Evolutionary conservation across 2,113 vertebrate species (phyloP).

Genomic region (Macquaria australasica): DNA sequence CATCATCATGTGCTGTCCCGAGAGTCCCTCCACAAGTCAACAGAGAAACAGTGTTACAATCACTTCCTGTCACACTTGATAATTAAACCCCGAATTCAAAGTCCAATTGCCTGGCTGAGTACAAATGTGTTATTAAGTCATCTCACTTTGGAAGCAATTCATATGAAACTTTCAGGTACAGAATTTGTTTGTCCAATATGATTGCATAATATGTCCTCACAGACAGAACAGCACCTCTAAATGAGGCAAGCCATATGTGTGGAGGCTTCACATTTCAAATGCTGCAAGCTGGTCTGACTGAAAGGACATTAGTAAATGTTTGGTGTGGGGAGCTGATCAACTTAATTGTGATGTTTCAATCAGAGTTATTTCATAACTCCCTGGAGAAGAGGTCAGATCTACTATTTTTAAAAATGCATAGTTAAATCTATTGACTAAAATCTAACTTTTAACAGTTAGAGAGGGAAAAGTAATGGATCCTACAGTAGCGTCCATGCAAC

Average conservation of each 20-base stretch:
- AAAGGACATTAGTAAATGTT: neutral
- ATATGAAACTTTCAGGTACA: neutral
- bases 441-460: neutral
- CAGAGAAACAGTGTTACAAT: neutral
- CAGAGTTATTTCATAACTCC: neutral
- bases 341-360: neutral
- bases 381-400: neutral
- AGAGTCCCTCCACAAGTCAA: neutral
- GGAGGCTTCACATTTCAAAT: conserved; percentile 5
- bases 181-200: conserved; percentile 4
- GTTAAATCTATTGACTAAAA: neutral
- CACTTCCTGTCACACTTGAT: neutral
- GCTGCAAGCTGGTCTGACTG: neutral
- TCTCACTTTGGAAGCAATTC: conserved; percentile 7
- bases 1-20: neutral
- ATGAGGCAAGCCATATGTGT: neutral
- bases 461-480: neutral
- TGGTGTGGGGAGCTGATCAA: neutral
- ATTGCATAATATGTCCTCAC: neutral
- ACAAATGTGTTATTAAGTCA: neutral
- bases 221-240: neutral
- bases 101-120: neutral
- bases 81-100: neutral
- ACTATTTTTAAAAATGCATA: neutral
- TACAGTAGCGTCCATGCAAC: neutral